Evolutionary conservation across 2,113 vertebrate species (phyloP).

Genomic region (Tichodroma muraria): DNA sequence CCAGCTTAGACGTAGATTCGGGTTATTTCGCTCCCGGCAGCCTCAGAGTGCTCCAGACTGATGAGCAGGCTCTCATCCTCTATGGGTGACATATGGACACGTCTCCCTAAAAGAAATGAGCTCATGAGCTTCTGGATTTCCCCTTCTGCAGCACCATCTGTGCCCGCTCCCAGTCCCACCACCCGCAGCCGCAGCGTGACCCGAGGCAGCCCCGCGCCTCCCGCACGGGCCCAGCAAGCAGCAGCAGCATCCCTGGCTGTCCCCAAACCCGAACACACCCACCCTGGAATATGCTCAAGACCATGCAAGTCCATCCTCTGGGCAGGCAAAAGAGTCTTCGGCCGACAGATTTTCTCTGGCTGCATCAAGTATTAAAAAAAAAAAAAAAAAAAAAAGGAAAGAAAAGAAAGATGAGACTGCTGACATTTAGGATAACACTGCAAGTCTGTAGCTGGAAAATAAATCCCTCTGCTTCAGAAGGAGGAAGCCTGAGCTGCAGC

Average conservation of each 20-base stretch:
- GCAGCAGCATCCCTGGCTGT: neutral
- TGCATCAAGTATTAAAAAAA: neutral
- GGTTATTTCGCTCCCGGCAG: neutral
- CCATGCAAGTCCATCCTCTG: neutral
- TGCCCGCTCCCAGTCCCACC: neutral
- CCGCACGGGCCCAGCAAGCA: neutral
- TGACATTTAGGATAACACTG: neutral
- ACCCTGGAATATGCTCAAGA: neutral
- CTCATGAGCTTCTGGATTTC: neutral
- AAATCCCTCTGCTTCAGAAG: neutral
- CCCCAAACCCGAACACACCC: neutral
- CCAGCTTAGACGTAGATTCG: neutral
- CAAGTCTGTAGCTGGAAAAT: neutral
- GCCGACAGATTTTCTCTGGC: neutral
- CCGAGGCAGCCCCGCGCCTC: neutral
- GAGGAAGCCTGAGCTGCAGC: neutral
- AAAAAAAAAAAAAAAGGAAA: too few species aligned
- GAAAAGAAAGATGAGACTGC: neutral
- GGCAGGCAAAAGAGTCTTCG: neutral
- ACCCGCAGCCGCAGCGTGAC: fast-evolving
- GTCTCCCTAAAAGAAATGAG: neutral
- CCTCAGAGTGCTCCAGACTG: neutral
- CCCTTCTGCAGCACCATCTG: constrained; percentile 48
- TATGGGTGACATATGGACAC: neutral
- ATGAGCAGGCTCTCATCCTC: neutral